Percentiles rank a stretch among this genome's conserved stretches.
Conservation (phyloP, 2,113 vertebrate species). For the Cromileptes altivelis region DNA sequence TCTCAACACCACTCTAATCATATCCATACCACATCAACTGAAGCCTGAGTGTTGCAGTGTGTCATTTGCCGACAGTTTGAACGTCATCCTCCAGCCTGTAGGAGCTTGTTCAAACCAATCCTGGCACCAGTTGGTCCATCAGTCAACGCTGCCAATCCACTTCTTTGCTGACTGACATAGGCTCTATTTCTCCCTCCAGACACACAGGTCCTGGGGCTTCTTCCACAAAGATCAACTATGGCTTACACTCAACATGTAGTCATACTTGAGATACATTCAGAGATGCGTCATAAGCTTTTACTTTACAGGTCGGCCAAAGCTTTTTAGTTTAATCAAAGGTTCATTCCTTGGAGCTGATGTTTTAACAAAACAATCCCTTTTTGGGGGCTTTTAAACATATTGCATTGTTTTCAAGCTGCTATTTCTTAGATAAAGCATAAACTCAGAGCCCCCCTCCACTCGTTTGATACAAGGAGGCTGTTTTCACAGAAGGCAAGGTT, state of each 20-base stretch:
- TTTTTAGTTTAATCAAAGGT: neutral
- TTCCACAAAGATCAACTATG: neutral
- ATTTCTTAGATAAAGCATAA: neutral
- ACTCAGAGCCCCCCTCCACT: neutral
- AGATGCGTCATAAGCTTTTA: neutral
- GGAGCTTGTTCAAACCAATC: conserved; percentile 56
- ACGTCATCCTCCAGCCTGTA: conserved; percentile 70
- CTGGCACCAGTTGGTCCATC: conserved; percentile 61
- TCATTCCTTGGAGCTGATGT: neutral
- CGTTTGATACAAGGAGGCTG: neutral
- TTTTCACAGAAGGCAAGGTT: neutral
- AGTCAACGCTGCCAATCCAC: conserved; percentile 43
- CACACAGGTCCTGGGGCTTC: conserved; percentile 10
- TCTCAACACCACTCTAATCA: conserved; percentile 74
- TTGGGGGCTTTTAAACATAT: neutral
- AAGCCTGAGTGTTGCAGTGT: conserved; percentile 53
- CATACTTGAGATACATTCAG: neutral
- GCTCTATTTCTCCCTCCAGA: conserved; percentile 8
- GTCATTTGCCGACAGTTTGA: conserved; percentile 73
- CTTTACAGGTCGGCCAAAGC: neutral
- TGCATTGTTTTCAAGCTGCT: neutral
- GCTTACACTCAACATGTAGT: neutral
- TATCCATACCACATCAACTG: conserved; percentile 73
- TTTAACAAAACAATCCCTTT: neutral
- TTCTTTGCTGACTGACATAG: conserved; percentile 24